Evolutionary conservation across 2,797 vertebrate species (phyloP), one percentile per base, ranked within the genome.

Genomic region (Tadarida brasiliensis): DNA sequence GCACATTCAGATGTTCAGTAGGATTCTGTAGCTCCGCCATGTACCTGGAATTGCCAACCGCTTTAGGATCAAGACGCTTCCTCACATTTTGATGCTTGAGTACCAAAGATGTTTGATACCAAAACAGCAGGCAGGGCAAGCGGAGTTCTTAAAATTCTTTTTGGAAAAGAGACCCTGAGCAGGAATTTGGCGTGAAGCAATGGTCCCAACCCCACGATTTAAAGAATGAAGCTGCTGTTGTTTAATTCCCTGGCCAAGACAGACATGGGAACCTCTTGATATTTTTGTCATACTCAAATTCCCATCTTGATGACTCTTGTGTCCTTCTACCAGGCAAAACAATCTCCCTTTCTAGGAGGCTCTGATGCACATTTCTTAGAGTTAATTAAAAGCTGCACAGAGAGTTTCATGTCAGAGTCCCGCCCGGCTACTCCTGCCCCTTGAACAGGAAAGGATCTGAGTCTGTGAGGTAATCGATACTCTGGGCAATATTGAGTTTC

Each of bases 401-500:
- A 91, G 54, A 49, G 84, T 96, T 96, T 77, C 71, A 30, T 73
- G 77, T 76, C 67, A 91, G 94, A 93, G 93, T 77, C 84, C 67
- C 1, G 54, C 74, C 56, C 0, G 4, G 49, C n/a, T 70, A 12
- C 77, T 49, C 44, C 4, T 11, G 51, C 30, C 70, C 33, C 83
- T 71, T 16, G 24, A 81, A 89, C 30, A 20, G 73, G 35, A 88
- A 22, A 71, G 86, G 51, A 30, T 51, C 74, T 56, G 47, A 63
- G 71, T 67, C 94, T 71, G 54, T 8, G 67, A 85, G 35, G 94
- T 94, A 92, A 96, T 51, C 0, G 93, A 95, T 95, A 91, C 76
- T 70, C 82, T 3, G 17, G 91, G 81, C 76, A 59, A 59, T 95
- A 96, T 80, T 96, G 85, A 96, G 76, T 97, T 97, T 97, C 96